Evolutionary conservation across 2,888 invertebrate genomes (phyloP).

Genomic region (Parnassius orleans): DNA sequence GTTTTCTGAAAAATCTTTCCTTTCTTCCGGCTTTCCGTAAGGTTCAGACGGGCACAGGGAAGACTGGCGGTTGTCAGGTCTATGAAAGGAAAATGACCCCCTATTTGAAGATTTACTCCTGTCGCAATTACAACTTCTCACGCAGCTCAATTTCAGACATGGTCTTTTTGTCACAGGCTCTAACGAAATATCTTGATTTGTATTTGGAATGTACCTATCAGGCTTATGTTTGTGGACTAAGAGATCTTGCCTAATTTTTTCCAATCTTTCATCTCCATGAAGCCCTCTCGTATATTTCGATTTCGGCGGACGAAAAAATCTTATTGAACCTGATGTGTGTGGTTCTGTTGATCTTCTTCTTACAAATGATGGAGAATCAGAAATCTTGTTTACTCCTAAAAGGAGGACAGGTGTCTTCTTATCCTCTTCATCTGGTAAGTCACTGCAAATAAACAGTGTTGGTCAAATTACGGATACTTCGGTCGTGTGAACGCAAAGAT

Average conservation of each 20-base stretch:
- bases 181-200: constrained; percentile 56
- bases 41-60: constrained; percentile 57
- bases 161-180: constrained; percentile 55
- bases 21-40: constrained; percentile 44
- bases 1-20: constrained; percentile 65
- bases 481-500: constrained; percentile 15
- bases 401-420: constrained; percentile 82
- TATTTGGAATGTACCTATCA: constrained; percentile 68
- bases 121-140: constrained; percentile 67
- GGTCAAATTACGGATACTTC: constrained; percentile 11
- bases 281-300: constrained; percentile 72
- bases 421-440: constrained; percentile 82
- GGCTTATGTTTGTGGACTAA: constrained; percentile 67
- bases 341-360: constrained; percentile 66
- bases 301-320: constrained; percentile 70
- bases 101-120: constrained; percentile 60
- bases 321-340: constrained; percentile 63
- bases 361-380: constrained; percentile 67
- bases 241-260: constrained; percentile 72
- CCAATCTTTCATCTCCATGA: constrained; percentile 70
- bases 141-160: constrained; percentile 65
- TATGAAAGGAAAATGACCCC: constrained; percentile 72
- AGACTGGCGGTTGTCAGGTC: constrained; percentile 59
- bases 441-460: constrained; percentile 65
- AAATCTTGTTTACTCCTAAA: constrained; percentile 81